Evolutionary conservation across 2,888 invertebrate species (phyloP).

Genomic region (Melipona beecheii): DNA sequence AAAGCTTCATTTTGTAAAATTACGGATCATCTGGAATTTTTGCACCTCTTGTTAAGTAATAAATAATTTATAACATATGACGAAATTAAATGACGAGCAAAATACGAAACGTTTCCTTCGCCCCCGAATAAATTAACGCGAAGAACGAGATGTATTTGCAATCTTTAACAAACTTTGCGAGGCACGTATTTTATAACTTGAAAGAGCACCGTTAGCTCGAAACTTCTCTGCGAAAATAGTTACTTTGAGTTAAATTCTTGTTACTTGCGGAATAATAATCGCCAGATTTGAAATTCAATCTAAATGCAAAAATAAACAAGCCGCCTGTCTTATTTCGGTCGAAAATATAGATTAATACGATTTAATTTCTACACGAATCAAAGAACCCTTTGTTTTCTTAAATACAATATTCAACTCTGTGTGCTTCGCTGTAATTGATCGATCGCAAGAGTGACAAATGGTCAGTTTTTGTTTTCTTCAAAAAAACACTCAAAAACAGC

Average conservation of each 20-base stretch:
- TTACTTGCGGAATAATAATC: neutral
- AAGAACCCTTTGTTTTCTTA: no score
- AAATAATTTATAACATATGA: no score
- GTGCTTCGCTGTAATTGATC: no score
- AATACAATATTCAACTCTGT: no score
- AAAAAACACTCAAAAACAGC: no score
- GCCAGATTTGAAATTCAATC: neutral
- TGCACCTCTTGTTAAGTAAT: neutral
- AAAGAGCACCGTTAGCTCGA: no score
- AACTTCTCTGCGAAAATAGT: neutral
- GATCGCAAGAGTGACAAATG: no score
- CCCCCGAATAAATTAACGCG: conserved; percentile 2
- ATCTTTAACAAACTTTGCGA: neutral
- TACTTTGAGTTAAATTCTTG: neutral
- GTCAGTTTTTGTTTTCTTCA: no score
- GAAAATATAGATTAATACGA: no score
- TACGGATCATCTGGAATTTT: no score
- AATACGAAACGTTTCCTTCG: neutral
- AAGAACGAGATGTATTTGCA: neutral
- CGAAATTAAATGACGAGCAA: neutral
- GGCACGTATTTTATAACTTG: neutral
- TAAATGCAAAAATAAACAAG: neutral
- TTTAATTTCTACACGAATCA: no score
- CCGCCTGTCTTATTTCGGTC: neutral
- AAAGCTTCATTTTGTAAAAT: no score